Evolutionary conservation across 2,888 invertebrate genomes (phyloP), one percentile per base, ranked within the genome.

Genomic region (Meghimatium bilineatum): DNA sequence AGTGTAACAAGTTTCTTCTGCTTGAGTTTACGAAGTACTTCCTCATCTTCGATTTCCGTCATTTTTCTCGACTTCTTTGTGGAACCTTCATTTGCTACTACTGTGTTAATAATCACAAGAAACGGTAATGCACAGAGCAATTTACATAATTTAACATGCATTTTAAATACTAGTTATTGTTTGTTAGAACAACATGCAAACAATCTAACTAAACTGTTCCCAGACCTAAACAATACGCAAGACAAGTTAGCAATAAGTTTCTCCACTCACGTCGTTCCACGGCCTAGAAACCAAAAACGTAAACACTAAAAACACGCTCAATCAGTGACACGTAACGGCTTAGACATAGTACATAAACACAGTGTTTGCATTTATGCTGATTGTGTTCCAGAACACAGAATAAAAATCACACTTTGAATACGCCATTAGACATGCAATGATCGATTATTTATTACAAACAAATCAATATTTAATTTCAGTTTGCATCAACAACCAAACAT

Each of bases 1-100:
- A 52, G 52, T 32, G 75, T 56, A 2, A 75, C 60, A 5, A 75
- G 34, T 32, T 75, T 36, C 56, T 75, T 75, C 34, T 56, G 75
- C 34, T 56, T 75, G 34, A 75, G 26, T 75, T 75, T 56, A 26
- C 17, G 17, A 8, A 75, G 34, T 34, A 75, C 29, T 23, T 75
- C 75, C 29, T 75, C 56, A 49, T 72, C 72, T 38, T 26, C 29
- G 12, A 72, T 6, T 20, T 29, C 49, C 10, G 10, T 34, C 2
- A 67, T 32, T 10, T 10, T 17, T 69, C 20, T 23, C 20, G 56
- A 23, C 20, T 56, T 56, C 56, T 56, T 56, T 67, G 32, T 20
- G 5, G 36, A 20, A 8, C 49, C 72, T 49, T 72, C 44, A 49
- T 17, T n/a, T 49, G 6, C 29, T 23, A 49, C 49, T 29, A 44